phyloP scores from a whole-genome alignment of 2,113 vertebrate genomes.

The Platysteira castanea region DNA sequence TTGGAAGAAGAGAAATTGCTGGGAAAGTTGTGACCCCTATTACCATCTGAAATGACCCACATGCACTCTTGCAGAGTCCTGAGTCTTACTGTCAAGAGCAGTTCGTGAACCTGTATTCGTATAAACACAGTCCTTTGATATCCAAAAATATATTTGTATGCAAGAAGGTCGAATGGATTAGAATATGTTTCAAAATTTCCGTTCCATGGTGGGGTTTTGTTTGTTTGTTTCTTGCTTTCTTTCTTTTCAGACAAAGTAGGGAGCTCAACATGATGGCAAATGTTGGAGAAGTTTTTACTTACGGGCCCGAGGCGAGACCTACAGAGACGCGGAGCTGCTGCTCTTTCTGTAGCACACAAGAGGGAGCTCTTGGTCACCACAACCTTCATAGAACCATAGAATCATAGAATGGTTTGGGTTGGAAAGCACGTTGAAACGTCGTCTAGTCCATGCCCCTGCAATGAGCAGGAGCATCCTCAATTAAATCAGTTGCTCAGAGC shows the following conservation, averaged over 20 bases:
- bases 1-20: neutral
- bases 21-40: neutral
- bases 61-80: neutral
- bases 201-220: fast-evolving
- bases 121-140: neutral
- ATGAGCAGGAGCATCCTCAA: neutral
- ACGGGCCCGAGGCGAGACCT: fast-evolving
- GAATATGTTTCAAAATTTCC: neutral
- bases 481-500: neutral
- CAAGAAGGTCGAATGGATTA: neutral
- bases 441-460: neutral
- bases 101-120: neutral
- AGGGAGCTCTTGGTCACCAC: slow-evolving; percentile 35
- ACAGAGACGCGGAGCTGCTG: fast-evolving
- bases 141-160: neutral
- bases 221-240: neutral
- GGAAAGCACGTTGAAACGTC: neutral
- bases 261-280: neutral
- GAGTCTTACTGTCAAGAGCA: neutral
- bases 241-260: neutral
- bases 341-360: neutral
- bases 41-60: neutral
- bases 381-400: fast-evolving
- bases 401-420: neutral
- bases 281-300: neutral